Evolutionary conservation across 2,888 invertebrate species (phyloP).

Genomic region (Loripinus fragilis): DNA sequence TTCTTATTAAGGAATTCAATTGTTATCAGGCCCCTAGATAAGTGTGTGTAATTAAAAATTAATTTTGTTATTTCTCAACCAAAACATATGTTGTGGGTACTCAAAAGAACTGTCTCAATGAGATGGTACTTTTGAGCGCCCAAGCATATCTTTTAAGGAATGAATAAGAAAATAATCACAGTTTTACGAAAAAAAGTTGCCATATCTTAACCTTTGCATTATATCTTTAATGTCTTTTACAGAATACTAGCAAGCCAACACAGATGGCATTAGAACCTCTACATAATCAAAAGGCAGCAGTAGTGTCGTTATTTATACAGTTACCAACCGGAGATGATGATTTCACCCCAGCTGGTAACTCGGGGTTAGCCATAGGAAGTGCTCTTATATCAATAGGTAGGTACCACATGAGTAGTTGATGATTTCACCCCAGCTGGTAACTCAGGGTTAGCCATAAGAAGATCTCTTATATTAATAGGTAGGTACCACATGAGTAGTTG

Average conservation of each 20-base stretch:
- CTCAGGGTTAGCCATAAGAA: constrained; percentile 84
- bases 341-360: constrained; percentile 85
- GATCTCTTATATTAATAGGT: constrained; percentile 83
- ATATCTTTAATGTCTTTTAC: constrained; percentile 90
- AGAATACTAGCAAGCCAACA: constrained; percentile 90
- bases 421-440: constrained; percentile 86
- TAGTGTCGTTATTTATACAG: constrained; percentile 95
- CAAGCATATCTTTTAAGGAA: no score
- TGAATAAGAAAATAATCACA: no score
- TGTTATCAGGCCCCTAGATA: no score
- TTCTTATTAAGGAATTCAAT: no score
- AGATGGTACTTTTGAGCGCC: no score
- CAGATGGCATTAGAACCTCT: constrained; percentile 99
- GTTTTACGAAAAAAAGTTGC: no score
- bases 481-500: no score
- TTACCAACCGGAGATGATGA: constrained; percentile 90
- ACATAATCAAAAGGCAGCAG: constrained; percentile 95
- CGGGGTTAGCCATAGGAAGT: constrained; percentile 84
- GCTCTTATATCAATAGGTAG: constrained; percentile 82
- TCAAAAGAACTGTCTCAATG: no score
- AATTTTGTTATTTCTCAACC: no score
- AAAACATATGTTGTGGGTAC: no score
- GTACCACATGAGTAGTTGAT: constrained; percentile 88
- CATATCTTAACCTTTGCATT: no score
- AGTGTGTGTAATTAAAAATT: no score